Evolutionary conservation across 2,113 vertebrate species (phyloP).

Genomic region (Galeopterus variegatus): DNA sequence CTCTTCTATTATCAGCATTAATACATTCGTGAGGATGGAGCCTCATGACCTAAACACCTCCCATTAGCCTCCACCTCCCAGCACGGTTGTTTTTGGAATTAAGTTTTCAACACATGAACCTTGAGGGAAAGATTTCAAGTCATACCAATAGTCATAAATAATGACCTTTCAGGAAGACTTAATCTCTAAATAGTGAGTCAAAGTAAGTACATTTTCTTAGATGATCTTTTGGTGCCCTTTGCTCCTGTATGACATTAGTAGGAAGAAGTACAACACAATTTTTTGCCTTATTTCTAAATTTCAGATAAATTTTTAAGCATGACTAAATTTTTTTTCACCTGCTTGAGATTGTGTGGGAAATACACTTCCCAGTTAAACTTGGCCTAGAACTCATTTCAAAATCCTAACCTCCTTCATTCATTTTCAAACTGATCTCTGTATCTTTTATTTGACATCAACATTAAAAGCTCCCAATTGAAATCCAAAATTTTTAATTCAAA

Average conservation of each 20-base stretch:
- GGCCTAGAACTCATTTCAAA: neutral
- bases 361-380: no score
- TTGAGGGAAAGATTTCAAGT: no score
- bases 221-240: neutral
- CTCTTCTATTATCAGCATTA: no score
- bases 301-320: neutral
- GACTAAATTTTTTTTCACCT: neutral
- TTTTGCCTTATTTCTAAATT: neutral
- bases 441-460: neutral
- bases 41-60: neutral
- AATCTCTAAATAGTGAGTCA: neutral
- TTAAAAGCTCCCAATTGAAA: neutral
- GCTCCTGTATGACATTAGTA: neutral
- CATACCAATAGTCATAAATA: neutral
- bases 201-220: neutral
- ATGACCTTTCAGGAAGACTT: neutral
- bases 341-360: neutral
- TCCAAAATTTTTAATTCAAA: neutral
- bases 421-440: neutral
- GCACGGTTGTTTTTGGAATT: neutral
- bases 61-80: neutral
- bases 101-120: neutral
- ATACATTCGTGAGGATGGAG: neutral
- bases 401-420: rapidly evolving
- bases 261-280: neutral